Evolutionary conservation across 2,113 vertebrate genomes (phyloP).

Genomic region (Lagopus leucura): DNA sequence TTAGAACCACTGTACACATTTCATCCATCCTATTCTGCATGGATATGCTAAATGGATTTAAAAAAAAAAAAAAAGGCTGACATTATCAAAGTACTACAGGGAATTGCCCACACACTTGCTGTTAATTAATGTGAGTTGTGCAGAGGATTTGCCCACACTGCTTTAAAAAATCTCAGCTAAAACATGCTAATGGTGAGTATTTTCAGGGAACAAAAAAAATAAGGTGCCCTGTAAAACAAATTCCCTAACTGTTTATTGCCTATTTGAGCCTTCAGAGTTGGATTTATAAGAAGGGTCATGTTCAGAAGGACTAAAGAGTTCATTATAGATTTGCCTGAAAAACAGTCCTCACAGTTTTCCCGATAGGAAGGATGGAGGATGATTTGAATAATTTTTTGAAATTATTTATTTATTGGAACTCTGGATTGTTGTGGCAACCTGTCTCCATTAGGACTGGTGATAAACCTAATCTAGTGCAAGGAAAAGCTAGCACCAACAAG

Average conservation of each 20-base stretch:
- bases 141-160: constrained; percentile 57
- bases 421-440: neutral
- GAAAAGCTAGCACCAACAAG: neutral
- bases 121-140: constrained; percentile 70
- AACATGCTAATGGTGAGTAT: constrained; percentile 23
- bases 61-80: constrained; percentile 6
- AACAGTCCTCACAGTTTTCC: neutral
- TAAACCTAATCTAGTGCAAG: neutral
- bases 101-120: constrained; percentile 61
- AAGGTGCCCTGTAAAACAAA: neutral
- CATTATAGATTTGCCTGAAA: neutral
- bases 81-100: constrained; percentile 61
- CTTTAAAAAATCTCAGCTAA: constrained; percentile 55
- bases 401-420: neutral
- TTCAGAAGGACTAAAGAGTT: neutral
- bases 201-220: constrained; percentile 5
- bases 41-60: constrained; percentile 28
- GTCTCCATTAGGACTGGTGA: neutral
- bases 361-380: neutral
- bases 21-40: neutral
- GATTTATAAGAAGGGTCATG: neutral
- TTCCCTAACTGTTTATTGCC: neutral
- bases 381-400: neutral
- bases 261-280: neutral
- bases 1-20: neutral